Conservation (phyloP, 2,113 vertebrate species). For the Colius striatus region DNA sequence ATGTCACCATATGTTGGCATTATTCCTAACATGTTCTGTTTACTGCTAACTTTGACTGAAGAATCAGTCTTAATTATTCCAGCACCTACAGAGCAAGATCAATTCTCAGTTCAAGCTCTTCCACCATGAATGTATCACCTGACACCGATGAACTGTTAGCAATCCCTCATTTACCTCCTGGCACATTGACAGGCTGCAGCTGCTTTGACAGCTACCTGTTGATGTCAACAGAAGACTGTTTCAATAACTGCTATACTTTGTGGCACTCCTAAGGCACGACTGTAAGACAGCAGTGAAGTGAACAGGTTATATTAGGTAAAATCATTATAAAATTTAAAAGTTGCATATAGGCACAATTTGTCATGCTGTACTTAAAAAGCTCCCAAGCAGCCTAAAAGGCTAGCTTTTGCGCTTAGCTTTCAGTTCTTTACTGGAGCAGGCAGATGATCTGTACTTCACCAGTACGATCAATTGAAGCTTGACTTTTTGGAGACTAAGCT, state of each 20-base stretch:
- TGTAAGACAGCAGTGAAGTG: background rate
- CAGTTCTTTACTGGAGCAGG: background rate
- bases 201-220: background rate
- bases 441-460: background rate
- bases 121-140: background rate
- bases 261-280: background rate
- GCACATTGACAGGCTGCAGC: background rate
- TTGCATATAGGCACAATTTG: background rate
- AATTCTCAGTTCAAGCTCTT: background rate
- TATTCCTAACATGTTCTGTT: background rate
- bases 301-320: background rate
- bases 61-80: background rate
- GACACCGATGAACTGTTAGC: background rate
- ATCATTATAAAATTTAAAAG: background rate
- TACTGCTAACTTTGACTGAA: background rate
- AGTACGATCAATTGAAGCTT: background rate
- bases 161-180: background rate
- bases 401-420: background rate
- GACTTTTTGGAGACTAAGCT: background rate
- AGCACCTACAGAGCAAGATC: background rate
- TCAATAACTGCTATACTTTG: background rate
- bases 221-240: background rate
- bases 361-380: background rate
- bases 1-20: conserved; percentile 60
- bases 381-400: background rate